Base-by-base conservation (phyloP, 1,140 invertebrate genomes). In the Pseudomyrmex pallidus region DNA sequence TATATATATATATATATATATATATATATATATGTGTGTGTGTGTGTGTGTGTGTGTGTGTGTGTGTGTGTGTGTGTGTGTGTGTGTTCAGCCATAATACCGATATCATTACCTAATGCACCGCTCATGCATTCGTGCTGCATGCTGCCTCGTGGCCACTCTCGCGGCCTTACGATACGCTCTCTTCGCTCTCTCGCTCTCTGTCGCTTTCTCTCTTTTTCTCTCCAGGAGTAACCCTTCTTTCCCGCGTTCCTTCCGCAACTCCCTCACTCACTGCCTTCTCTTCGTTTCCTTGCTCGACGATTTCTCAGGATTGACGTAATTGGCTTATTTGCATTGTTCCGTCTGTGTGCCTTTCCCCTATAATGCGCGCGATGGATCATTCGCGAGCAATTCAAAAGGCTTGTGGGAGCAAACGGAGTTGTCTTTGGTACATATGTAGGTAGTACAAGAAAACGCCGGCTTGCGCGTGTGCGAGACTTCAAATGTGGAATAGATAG, bases 21-120 rank as follows among this genome's bases (percentile, higher is more conserved):
- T 22, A 22, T 22, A 22, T 22, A 22, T 22, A 22, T 22, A 22
- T 22, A 1, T 22, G 20, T 22, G 25, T 3, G 25, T 3, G 35
- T 7, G 35, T 1, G 5, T 7, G 35, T 7, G 35, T 35, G 35
- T 35, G 35, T 35, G 35, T 35, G 35, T 73, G 88, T 86, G n/a
- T 22, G 20, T 22, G 25, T 3, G 25, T 3, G 35, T 7, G 35
- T 1, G 5, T 7, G 35, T 7, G 35, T 35, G 35, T 35, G 35
- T 35, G 35, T 35, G 35, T 73, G 88, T 86, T 85, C 91, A 87
- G 86, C 89, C 89, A 91, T 91, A 92, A 92, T 90, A 88, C 89
- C 90, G 91, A 92, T 92, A 91, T 91, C 91, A 92, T 92, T 92
- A 91, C 91, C 91, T 92, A 92, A 92, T 92, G 89, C 88, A 89